These are phyloP conservation scores for Ara ararauna DNA, from an alignment of 2,797 vertebrate species.

Conservation along the genomic window DNA sequence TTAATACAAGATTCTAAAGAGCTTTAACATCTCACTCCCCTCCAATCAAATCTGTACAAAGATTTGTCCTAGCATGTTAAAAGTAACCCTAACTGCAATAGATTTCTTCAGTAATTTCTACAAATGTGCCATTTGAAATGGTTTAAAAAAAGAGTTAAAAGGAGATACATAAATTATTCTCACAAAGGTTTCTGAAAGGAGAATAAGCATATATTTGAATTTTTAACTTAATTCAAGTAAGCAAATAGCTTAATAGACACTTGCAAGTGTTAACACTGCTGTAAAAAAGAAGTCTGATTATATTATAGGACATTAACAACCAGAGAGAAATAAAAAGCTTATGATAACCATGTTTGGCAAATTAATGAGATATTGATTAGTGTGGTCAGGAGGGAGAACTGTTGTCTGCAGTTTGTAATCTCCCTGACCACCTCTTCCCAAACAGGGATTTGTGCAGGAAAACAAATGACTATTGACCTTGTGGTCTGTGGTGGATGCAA, in stretches of 20 bases:
- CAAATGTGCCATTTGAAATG: not conserved
- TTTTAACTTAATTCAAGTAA: not conserved
- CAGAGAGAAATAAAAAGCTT: not conserved
- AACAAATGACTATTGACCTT: not conserved
- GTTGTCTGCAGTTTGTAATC: not conserved
- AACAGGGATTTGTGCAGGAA: not conserved
- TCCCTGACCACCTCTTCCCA: not conserved
- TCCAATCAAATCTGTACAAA: not conserved
- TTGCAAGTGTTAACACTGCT: not conserved
- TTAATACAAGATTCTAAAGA: not conserved
- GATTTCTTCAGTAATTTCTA: not conserved
- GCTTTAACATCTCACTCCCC: not conserved
- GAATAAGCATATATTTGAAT: not conserved
- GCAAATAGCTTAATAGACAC: not conserved
- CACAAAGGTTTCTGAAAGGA: not conserved
- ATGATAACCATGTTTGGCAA: constrained; percentile 12
- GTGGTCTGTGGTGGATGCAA: not conserved
- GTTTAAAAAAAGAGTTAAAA: not conserved
- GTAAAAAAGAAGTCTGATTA: not conserved
- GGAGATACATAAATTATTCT: not conserved
- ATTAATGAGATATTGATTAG: not conserved
- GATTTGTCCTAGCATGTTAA: not conserved
- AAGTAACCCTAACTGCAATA: not conserved
- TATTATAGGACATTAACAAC: not conserved
- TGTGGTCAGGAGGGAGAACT: not conserved